These are phyloP conservation scores for Lycodopsis pacificus DNA, from an alignment of 2,797 vertebrate genomes.

Conservation along the genomic window DNA sequence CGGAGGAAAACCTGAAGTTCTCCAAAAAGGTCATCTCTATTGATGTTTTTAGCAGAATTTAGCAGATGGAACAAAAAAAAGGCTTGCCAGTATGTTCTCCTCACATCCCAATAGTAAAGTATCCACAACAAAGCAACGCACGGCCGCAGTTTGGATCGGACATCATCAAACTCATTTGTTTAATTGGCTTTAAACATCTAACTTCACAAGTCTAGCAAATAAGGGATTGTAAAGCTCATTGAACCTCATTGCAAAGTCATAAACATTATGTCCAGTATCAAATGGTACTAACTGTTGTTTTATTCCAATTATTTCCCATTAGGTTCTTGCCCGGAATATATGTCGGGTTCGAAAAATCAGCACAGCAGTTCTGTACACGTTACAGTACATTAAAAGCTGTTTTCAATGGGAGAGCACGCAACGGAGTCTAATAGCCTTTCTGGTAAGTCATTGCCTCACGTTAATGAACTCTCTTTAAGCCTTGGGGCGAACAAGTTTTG, in stretches of 20 bases:
- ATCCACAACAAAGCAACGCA: conserved; percentile 41
- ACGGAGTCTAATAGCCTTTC: conserved; percentile 92
- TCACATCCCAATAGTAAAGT: conserved; percentile 40
- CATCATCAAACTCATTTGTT: conserved; percentile 54
- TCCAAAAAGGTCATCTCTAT: conserved; percentile 90
- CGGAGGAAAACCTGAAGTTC: conserved; percentile 91
- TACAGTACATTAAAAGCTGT: conserved; percentile 97
- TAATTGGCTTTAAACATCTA: conserved; percentile 65
- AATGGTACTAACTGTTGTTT: conserved; percentile 75
- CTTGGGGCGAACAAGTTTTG: conserved; percentile 75
- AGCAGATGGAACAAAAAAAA: conserved; percentile 41
- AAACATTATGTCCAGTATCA: conserved; percentile 75
- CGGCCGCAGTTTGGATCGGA: conserved; percentile 45
- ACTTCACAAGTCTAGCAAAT: conserved; percentile 54
- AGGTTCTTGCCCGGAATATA: conserved; percentile 96
- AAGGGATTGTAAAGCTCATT: conserved; percentile 70
- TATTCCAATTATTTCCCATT: conserved; percentile 77
- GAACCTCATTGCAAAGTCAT: conserved; percentile 72
- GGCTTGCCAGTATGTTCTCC: neutral
- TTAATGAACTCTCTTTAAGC: conserved; percentile 79
- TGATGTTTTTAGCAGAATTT: conserved; percentile 26
- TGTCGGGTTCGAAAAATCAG: conserved; percentile 96
- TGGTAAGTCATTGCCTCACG: conserved; percentile 89
- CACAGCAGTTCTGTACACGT: conserved; percentile 92
- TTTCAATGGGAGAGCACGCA: conserved; percentile 96